Conservation (phyloP, 35 echinoderm and acorn worm species). For the Apostichopus japonicus region DNA sequence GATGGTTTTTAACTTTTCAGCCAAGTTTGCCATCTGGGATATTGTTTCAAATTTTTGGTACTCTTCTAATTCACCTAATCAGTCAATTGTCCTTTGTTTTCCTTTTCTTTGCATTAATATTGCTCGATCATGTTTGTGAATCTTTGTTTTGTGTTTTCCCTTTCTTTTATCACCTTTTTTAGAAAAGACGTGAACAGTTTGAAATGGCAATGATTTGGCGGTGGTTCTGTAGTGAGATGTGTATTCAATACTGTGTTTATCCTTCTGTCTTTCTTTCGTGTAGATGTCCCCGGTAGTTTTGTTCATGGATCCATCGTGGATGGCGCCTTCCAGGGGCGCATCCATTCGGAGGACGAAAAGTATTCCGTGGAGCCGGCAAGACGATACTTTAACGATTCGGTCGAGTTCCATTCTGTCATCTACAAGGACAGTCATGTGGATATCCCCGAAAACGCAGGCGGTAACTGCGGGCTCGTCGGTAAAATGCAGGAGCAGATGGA, state of each 20-base stretch:
- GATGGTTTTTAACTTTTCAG: too few species aligned
- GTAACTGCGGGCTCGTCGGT: slow-evolving; percentile 66
- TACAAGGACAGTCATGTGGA: slow-evolving; percentile 82
- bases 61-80: too few species aligned
- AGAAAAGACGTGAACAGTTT: too few species aligned
- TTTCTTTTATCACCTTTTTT: background rate
- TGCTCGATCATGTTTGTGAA: too few species aligned
- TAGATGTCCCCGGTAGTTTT: slow-evolving; percentile 68
- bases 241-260: too few species aligned
- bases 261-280: background rate
- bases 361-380: slow-evolving; percentile 73
- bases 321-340: slow-evolving; percentile 76
- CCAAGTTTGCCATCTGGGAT: too few species aligned
- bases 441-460: slow-evolving; percentile 10
- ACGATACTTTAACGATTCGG: slow-evolving; percentile 57
- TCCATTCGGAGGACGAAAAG: slow-evolving; percentile 32
- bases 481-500: slow-evolving; percentile 84
- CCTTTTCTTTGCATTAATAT: too few species aligned
- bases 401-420: slow-evolving; percentile 89
- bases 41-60: too few species aligned
- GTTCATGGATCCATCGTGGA: slow-evolving; percentile 86
- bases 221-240: too few species aligned
- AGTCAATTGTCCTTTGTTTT: too few species aligned
- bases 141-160: background rate
- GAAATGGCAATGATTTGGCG: too few species aligned